Evolutionary conservation across 2,113 vertebrate species (phyloP), one percentile per base, ranked within the genome.

Genomic region (Athene cunicularia): DNA sequence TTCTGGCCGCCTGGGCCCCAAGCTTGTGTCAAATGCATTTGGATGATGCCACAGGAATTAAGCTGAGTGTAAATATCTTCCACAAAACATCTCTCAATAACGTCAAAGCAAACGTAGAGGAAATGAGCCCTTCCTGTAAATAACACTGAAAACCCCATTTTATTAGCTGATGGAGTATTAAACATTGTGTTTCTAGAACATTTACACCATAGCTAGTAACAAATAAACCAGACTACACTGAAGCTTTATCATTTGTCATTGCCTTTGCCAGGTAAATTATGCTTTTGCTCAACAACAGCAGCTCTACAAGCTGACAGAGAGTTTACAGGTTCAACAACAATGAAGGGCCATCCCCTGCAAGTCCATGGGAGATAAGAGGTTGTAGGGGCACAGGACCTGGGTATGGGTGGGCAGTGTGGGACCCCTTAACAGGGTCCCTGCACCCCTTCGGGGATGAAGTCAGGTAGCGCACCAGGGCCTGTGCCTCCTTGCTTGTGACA

Each of bases 401-500:
- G 30, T 20, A 21, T 39, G 45, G 22, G 20, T 0, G 3, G 39
- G 47, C 15, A 68, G 28, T 1, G 1, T 49, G 19, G 14, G 50
- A 59, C 18, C 27, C 63, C 52, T 75, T 13, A 37, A 24, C 28
- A 53, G 43, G 8, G 8, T 59, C 33, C 6, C 63, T 53, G 7
- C 33, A 41, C 11, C 14, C 8, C 47, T 79, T 14, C 75, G 83
- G 66, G 12, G 14, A 6, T 35, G 33, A 64, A 70, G 22, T 27
- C 1, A 1, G 30, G 35, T 3, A 4, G 10, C 2, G 4, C 39
- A 80, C n/a, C 3, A 0, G 3, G 26, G 20, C 18, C 0, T 0
- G 21, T 39, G 30, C 32, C 37, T 49, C 30, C 55, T 74, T 12
- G 4, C 23, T 81, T 37, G 21, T 20, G 19, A 28, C 3, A 2